Evolutionary conservation across 2,888 invertebrate species (phyloP), one percentile per base, ranked within the genome.

Genomic region (Julus scanicus): DNA sequence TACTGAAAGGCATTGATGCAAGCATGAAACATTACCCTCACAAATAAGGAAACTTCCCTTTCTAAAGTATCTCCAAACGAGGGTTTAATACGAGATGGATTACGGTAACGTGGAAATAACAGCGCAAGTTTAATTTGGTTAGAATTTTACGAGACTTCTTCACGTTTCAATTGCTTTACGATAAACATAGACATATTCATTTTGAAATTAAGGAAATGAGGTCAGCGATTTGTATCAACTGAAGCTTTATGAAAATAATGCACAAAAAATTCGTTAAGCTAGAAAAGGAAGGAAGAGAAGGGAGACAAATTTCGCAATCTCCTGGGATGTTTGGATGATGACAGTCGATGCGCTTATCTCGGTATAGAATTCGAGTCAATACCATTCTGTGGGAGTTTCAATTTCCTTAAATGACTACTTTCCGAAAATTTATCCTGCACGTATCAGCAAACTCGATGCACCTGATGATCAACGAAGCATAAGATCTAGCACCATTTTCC

Each of bases 51-150:
- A 29, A 29, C 29, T 29, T 29, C 29, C 29, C 29, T 29, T 29
- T 29, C 29, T 29, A 29, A 29, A 29, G 29, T 29, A 29, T 29
- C 29, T 29, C 29, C 29, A 29, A 29, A 29, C 94, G 85, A 6
- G 17, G 2, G 6, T 44, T 8, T 80, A 80, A n/a, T 29, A 80
- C 5, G 80, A 80, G 9, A 8, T 80, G 29, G 80, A 80, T 80
- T 80, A 80, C 9, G 80, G 2, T 8, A 29, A 20, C 80, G 9
- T 80, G 8, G 80, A 80, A 80, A 29, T 29, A 29, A 80, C 29
- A 20, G n/a, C 80, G 11, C 11, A 11, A 29, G 29, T 29, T 29
- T 29, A 29, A 29, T 29, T 29, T 29, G 29, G 29, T 29, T 29
- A 29, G 1, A 1, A 29, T 29, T 29, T 29, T 29, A 29, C 29